phyloP scores from a whole-genome alignment of 2,113 vertebrate species.

The Rhea pennata region DNA sequence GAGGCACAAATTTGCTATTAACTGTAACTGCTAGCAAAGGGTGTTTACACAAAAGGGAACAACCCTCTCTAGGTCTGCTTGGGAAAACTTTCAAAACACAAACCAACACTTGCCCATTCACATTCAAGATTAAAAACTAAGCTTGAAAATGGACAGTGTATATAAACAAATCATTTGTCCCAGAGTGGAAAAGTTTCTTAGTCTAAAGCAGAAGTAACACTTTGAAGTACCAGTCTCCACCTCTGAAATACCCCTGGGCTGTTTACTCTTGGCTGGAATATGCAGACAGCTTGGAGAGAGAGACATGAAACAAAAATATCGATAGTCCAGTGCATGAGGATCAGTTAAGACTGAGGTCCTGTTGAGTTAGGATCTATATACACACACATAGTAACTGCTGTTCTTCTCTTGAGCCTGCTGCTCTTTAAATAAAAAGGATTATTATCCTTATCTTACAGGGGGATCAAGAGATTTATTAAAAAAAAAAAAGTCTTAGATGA shows the following conservation, averaged over 20 bases:
- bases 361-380: not conserved
- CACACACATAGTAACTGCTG: rapidly evolving
- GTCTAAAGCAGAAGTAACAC: not conserved
- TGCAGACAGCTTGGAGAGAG: not conserved
- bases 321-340: not conserved
- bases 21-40: not conserved
- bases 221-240: not conserved
- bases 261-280: not conserved
- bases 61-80: not conserved
- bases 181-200: not conserved
- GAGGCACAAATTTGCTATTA: not conserved
- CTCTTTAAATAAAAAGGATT: not conserved
- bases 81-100: not conserved
- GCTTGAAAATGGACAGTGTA: not conserved
- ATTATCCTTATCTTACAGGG: not conserved
- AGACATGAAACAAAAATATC: not conserved
- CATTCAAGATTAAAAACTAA: not conserved
- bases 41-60: not conserved
- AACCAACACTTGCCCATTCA: not conserved
- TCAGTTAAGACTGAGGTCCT: not conserved
- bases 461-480: not conserved
- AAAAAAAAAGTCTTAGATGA: not conserved
- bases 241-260: not conserved
- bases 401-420: not conserved
- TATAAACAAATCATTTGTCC: not conserved